Percentiles rank a stretch among this genome's conserved stretches.
Conservation (phyloP, 2,113 vertebrate genomes). For the Periophthalmus modestus region DNA sequence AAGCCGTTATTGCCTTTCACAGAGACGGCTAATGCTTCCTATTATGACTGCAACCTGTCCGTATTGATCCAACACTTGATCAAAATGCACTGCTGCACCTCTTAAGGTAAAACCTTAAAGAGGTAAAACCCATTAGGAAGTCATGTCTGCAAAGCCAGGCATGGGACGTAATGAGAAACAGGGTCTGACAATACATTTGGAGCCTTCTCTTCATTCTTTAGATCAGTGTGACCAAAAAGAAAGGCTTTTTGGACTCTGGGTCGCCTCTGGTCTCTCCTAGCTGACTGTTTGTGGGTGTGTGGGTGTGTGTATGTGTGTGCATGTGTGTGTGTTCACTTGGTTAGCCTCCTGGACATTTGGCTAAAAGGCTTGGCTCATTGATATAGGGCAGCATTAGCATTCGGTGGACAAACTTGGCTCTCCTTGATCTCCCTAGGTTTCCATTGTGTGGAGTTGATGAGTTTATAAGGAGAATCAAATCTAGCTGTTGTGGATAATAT, state of each 20-base stretch:
- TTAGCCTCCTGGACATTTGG: conserved; percentile 47
- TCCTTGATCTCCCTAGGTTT: conserved; percentile 46
- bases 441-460: conserved; percentile 64
- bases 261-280: conserved; percentile 48
- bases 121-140: conserved; percentile 29
- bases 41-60: conserved; percentile 29
- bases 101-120: conserved; percentile 28
- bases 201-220: conserved; percentile 60
- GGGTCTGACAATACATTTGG: conserved; percentile 59
- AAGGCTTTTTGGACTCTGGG: conserved; percentile 55
- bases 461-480: conserved; percentile 59
- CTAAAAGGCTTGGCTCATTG: conserved; percentile 57
- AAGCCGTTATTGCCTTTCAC: conserved; percentile 11
- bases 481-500: background rate
- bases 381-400: conserved; percentile 72
- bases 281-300: conserved; percentile 26
- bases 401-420: conserved; percentile 42
- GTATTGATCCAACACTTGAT: conserved; percentile 55
- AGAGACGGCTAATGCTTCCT: conserved; percentile 24
- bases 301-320: conserved; percentile 27
- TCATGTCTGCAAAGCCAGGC: background rate
- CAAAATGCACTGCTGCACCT: conserved; percentile 27
- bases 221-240: conserved; percentile 65
- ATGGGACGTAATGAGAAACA: conserved; percentile 31
- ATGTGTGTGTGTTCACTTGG: conserved; percentile 45